Conservation (phyloP, 2,113 vertebrate species). For the Cacatua alba region DNA sequence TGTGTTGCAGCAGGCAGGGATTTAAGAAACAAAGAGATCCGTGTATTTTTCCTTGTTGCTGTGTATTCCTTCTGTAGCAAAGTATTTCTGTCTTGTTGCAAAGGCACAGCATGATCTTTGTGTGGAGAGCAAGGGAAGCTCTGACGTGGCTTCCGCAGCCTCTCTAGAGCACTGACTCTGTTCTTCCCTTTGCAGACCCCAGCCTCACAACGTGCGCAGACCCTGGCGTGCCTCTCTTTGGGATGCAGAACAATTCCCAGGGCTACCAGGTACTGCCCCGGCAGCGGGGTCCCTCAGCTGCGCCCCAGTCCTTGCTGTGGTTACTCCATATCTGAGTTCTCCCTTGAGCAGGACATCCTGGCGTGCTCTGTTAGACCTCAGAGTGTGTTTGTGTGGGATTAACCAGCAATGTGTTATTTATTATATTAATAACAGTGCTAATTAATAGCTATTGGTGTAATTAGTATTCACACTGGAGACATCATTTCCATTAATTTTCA, state of each 20-base stretch:
- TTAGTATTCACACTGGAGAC: background rate
- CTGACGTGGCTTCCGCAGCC: accelerated
- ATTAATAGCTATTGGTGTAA: background rate
- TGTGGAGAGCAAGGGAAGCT: background rate
- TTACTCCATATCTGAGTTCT: accelerated
- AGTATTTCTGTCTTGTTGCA: accelerated
- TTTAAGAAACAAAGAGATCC: background rate
- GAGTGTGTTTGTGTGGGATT: background rate
- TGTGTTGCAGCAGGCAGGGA: background rate
- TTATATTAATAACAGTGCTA: background rate
- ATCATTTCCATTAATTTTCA: background rate
- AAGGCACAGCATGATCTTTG: background rate
- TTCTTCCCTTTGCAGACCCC: conserved; percentile 79
- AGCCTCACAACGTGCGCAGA: conserved; percentile 89
- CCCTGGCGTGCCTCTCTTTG: conserved; percentile 89
- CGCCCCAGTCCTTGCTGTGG: accelerated
- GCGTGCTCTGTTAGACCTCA: accelerated
- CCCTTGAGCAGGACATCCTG: background rate
- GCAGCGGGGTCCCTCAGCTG: background rate
- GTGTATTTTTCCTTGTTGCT: background rate
- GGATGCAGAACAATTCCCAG: conserved; percentile 93
- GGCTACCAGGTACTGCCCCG: conserved; percentile 86
- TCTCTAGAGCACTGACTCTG: background rate
- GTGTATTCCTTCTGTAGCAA: accelerated
- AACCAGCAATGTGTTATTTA: background rate